These are phyloP conservation scores for Catharus fuscescens DNA, from an alignment of 2,113 vertebrate species.

Conservation along the genomic window DNA sequence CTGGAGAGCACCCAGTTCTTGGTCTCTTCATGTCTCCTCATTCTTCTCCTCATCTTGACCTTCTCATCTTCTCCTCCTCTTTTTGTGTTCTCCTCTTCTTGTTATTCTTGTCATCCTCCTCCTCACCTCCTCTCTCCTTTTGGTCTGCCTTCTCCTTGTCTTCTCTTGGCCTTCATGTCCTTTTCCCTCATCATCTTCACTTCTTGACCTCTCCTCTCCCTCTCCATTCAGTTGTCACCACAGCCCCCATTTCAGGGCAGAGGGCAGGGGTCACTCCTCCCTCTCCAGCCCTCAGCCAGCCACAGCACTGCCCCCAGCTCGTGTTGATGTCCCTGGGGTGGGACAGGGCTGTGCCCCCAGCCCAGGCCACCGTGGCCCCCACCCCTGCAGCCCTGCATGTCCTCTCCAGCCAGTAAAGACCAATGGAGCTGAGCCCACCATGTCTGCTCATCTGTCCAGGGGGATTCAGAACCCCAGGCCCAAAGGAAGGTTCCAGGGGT, in stretches of 20 bases:
- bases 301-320: not conserved
- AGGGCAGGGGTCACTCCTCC: not conserved
- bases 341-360: not conserved
- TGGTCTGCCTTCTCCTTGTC: no score
- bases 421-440: not conserved
- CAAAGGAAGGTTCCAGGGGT: not conserved
- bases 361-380: not conserved
- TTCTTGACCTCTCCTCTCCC: not conserved
- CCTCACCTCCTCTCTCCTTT: no score
- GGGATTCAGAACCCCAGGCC: no score
- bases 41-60: not conserved
- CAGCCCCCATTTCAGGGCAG: accelerated
- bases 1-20: not conserved
- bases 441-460: not conserved
- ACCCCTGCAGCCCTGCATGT: not conserved
- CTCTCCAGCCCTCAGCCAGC: not conserved
- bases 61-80: no score
- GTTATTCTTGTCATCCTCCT: not conserved
- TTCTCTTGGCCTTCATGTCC: not conserved
- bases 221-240: not conserved
- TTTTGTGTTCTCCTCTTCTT: not conserved
- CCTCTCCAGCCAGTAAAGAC: constrained; percentile 32
- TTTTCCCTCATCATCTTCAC: not conserved
- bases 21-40: not conserved
- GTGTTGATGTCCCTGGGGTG: not conserved